Evolutionary conservation across 1,140 invertebrate species (phyloP).

Genomic region (Lutraria rhynchaena): DNA sequence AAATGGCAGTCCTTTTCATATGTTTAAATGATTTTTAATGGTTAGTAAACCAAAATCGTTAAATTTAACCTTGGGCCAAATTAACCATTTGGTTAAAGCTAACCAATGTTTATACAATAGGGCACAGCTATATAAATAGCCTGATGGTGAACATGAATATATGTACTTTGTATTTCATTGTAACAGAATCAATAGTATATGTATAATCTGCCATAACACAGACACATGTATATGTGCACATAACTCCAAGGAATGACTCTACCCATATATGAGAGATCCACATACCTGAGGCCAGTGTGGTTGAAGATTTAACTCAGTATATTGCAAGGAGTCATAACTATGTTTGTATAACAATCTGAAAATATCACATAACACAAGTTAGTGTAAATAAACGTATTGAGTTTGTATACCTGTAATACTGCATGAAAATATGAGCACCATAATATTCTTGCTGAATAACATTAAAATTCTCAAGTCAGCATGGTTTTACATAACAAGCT

Average conservation of each 20-base stretch:
- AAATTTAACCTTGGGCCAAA: no score
- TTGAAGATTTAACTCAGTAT: constrained; percentile 89
- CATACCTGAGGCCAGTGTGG: constrained; percentile 85
- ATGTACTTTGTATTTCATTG: no score
- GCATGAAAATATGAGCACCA: background rate
- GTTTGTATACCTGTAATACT: background rate
- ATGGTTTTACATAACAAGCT: background rate
- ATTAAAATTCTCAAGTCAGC: background rate
- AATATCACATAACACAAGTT: background rate
- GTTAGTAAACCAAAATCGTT: no score
- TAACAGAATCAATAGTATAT: no score
- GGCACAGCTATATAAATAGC: background rate
- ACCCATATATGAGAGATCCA: no score
- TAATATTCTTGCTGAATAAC: background rate
- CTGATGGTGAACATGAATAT: no score
- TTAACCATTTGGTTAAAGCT: no score
- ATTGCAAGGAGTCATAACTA: constrained; percentile 89
- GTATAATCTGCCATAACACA: no score
- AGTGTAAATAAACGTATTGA: background rate
- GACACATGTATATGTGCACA: no score
- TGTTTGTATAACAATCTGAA: constrained; percentile 87
- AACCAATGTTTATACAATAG: no score
- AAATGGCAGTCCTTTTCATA: background rate
- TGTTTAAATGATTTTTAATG: background rate
- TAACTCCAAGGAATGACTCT: no score